Conservation (phyloP, 1,140 invertebrate species). For the Bombyx mandarina region DNA sequence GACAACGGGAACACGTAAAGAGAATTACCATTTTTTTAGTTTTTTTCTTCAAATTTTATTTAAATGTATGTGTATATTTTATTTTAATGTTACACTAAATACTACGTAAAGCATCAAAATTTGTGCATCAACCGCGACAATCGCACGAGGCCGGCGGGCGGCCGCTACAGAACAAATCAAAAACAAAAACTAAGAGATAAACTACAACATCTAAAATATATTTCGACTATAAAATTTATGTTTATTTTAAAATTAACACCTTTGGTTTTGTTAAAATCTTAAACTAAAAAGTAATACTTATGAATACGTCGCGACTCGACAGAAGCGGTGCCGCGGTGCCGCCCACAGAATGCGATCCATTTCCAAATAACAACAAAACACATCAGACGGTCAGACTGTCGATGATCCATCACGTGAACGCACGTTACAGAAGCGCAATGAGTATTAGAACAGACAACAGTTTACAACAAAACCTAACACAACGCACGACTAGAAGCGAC, state of each 20-base stretch:
- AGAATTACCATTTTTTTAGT: conserved; percentile 26
- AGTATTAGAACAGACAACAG: conserved; percentile 1
- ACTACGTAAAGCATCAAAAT: conserved; percentile 52
- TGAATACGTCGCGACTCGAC: conserved; percentile 7
- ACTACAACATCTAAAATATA: neutral
- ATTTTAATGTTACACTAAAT: conserved; percentile 40
- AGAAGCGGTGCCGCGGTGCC: neutral
- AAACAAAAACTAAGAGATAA: neutral
- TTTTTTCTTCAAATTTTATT: conserved; percentile 10
- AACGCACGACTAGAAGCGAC: conserved; percentile 39
- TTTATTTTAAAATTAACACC: conserved; percentile 16
- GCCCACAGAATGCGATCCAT: no score
- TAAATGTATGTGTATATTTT: conserved; percentile 21
- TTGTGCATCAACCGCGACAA: conserved; percentile 22
- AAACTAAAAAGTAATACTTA: conserved; percentile 25
- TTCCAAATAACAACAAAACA: no score
- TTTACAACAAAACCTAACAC: conserved; percentile 17
- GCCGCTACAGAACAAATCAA: no score
- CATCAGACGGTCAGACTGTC: neutral
- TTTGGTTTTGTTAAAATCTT: conserved; percentile 14
- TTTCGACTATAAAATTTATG: conserved; percentile 7
- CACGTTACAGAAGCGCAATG: conserved; percentile 19
- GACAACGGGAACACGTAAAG: conserved; percentile 31
- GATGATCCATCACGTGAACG: conserved; percentile 16
- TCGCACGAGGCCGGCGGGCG: no score